These are phyloP conservation scores for Okapia johnstoni DNA, from an alignment of 2,113 vertebrate genomes.

Conservation along the genomic window DNA sequence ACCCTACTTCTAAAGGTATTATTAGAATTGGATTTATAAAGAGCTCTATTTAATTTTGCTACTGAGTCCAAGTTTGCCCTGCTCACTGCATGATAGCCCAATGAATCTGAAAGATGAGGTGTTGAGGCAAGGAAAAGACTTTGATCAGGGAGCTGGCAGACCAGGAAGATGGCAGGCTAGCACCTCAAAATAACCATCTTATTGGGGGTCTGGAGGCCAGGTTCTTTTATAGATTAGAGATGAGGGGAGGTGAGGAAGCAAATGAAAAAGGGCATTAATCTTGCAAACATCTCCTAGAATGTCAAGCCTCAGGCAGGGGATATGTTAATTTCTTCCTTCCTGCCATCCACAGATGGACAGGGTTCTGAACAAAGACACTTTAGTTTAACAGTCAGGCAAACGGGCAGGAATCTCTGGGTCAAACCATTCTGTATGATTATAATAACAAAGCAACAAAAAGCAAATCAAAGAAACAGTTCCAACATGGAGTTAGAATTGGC, in stretches of 20 bases:
- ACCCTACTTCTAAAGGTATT: background rate
- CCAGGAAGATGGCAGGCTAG: background rate
- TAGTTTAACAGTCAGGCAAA: background rate
- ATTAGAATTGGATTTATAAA: background rate
- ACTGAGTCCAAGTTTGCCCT: background rate
- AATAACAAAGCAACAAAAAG: background rate
- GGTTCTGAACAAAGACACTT: background rate
- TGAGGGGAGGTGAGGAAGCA: background rate
- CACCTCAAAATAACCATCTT: background rate
- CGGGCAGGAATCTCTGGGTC: background rate
- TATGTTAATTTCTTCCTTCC: background rate
- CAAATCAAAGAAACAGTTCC: background rate
- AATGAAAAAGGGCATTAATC: background rate
- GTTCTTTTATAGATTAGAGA: background rate
- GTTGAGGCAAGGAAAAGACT: background rate
- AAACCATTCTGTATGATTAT: background rate
- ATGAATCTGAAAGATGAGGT: background rate
- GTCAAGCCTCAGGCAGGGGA: background rate
- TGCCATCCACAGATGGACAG: background rate
- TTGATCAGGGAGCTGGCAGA: background rate
- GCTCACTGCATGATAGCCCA: background rate
- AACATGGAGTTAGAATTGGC: background rate
- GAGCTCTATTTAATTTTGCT: background rate
- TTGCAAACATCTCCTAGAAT: background rate
- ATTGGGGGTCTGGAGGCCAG: fast-evolving